Conservation (phyloP, 1,140 invertebrate genomes). For the Drosophila lowei region DNA sequence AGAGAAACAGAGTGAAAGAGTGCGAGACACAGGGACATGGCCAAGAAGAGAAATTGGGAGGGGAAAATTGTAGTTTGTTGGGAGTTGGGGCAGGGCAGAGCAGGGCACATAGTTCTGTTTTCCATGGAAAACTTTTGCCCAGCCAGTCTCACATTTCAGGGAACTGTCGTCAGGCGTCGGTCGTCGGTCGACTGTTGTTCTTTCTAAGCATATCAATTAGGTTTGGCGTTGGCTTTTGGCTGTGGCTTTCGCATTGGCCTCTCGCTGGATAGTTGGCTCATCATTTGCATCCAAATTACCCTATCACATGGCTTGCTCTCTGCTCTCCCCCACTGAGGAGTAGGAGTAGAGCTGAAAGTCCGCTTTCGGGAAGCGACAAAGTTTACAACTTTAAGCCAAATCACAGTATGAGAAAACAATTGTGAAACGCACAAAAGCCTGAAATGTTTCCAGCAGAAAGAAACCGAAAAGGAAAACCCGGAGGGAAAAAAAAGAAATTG, state of each 20-base stretch:
- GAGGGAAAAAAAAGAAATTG: conserved; percentile 3
- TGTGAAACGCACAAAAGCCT: conserved; percentile 44
- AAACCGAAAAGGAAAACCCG: neutral
- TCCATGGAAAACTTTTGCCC: conserved; percentile 24
- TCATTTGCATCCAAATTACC: conserved; percentile 69
- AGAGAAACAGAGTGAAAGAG: neutral
- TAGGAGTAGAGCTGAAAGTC: too few species aligned
- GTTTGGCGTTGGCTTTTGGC: conserved; percentile 46
- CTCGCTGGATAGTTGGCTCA: conserved; percentile 33
- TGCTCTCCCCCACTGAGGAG: neutral
- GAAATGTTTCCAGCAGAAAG: conserved; percentile 20
- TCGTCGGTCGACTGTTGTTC: conserved; percentile 56
- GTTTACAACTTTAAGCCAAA: conserved; percentile 61
- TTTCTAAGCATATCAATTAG: conserved; percentile 71
- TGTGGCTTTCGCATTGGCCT: conserved; percentile 11
- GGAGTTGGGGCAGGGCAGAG: too few species aligned
- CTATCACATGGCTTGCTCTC: conserved; percentile 12
- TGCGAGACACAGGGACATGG: neutral
- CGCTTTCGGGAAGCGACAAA: conserved; percentile 2
- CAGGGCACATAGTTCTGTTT: too few species aligned
- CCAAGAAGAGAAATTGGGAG: neutral
- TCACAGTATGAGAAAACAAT: conserved; percentile 59
- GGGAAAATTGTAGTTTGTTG: too few species aligned
- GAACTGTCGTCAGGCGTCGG: conserved; percentile 10
- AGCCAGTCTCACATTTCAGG: conserved; percentile 52